Evolutionary conservation across 2,888 invertebrate genomes (phyloP), one percentile per base, ranked within the genome.

Genomic region (Troides helena): DNA sequence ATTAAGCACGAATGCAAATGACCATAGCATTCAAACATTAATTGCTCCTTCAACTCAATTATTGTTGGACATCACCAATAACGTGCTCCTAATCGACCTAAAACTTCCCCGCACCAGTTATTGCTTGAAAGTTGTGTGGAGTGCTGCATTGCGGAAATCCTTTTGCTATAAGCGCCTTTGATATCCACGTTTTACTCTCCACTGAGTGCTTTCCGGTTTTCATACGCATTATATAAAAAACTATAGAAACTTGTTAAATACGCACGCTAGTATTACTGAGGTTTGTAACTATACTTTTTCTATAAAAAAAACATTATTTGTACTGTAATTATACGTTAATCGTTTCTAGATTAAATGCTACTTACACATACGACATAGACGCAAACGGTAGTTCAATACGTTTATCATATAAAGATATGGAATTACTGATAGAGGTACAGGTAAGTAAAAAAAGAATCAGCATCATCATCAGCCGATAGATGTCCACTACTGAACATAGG

Each of bases 111-210:
- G 43, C 71, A 72, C 36, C 58, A 64, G 67, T 68, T 70, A 58
- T 17, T 23, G 78, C 79, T 86, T 86, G 70, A 85, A 86, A 72
- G 85, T 85, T 70, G 81, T 81, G 57, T 76, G 71, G 66, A 72
- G 77, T 17, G 73, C 71, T 73, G 73, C 78, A 69, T 65, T 69
- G 69, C 69, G 65, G 43, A 58, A 62, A 65, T 65, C 46, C 62
- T 65, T 69, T 62, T 10, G 57, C 30, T 65, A 46, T 18, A 57
- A 12, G 30, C 18, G 58, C 69, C 62, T 69, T 69, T 69, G 65
- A 69, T 69, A 65, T 57, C 65, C 18, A 50, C 53, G 21, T 53
- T 36, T 56, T 65, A 21, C 21, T 30, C 39, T 36, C 12, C 3
- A 63, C 64, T 8, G 59, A 69, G 60, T 65, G 60, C 53, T 23